A percentile compares a stretch with the other conserved stretches of the same genome.
Evolutionary conservation across 1,140 invertebrate species (phyloP).

Genomic region (Pogonomyrmex californicus): DNA sequence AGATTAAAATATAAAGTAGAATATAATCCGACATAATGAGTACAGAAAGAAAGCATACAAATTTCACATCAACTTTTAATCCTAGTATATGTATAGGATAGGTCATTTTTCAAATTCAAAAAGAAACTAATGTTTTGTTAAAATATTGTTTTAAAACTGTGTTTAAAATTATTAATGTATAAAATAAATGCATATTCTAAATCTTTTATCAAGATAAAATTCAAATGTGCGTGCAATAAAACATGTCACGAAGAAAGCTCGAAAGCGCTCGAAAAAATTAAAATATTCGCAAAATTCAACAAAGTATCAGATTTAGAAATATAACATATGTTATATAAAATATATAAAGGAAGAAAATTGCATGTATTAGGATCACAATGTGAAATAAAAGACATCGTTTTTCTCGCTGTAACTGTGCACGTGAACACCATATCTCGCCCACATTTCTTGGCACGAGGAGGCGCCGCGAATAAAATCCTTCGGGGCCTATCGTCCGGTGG

Average conservation of each 20-base stretch:
- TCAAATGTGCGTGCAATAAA: background rate
- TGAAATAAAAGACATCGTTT: conserved; percentile 29
- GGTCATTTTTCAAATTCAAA: background rate
- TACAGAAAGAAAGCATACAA: too few relatives aligned
- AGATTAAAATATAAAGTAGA: too few relatives aligned
- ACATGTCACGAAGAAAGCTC: too few relatives aligned
- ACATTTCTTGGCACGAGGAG: background rate
- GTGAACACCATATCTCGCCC: background rate
- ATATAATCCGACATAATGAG: background rate
- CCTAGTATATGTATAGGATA: background rate
- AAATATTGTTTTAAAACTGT: background rate
- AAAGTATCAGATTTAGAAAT: background rate
- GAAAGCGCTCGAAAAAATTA: too few relatives aligned
- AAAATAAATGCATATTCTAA: background rate
- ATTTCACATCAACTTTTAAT: background rate
- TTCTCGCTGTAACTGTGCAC: conserved; percentile 6
- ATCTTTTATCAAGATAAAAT: background rate
- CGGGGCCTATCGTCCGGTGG: conserved; percentile 45
- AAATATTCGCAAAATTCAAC: background rate
- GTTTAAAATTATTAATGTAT: background rate
- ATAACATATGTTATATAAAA: background rate
- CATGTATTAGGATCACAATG: background rate
- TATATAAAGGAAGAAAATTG: background rate
- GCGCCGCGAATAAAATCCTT: conserved; percentile 35
- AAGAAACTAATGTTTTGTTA: background rate